Base-by-base conservation (phyloP, 2,113 vertebrate genomes). In the Crotalus horridus region DNA sequence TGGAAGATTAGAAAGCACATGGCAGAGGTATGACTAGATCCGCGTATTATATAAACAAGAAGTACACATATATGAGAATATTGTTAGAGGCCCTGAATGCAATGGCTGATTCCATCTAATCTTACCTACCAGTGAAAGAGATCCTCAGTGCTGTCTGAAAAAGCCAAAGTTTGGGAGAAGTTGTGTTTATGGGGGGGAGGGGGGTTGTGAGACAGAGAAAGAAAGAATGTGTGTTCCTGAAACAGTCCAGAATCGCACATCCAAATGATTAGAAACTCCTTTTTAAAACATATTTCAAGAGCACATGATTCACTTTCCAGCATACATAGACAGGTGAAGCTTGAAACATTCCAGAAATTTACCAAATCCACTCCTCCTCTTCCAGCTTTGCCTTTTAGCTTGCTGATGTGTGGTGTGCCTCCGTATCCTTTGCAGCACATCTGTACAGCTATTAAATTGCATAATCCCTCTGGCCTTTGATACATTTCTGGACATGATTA, bases 401-500 rank as follows among this genome's bases (percentile, higher is more conserved):
- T 94, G 96, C 96, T 96, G 94, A 95, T 93, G 95, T 88, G 87
- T 94, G 96, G 95, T 96, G 94, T 94, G 94, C 93, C 97, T 97
- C 97, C 96, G 43, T 97, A 96, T 97, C 96, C 97, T 97, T 97
- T 97, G 95, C 97, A 97, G 98, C 96, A 97, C 97, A 98, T 98
- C 98, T 98, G 97, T 98, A 97, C 96, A 97, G 97, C 97, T 97
- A 98, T 98, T 98, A 98, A 98, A 97, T 96, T 97, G 97, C 97
- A 98, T 98, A 98, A 98, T 98, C 97, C 98, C 98, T 97, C 97
- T 98, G 98, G 98, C 98, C 97, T 98, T 98, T 98, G 97, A 98
- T 98, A 98, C 98, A 98, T 98, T 98, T 98, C 98, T 98, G 98
- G 98, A 98, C 98, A 98, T 98, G 98, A 98, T 98, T 98, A 98